Conservation (phyloP, 2,888 invertebrate species). For the Dioctria linearis region DNA sequence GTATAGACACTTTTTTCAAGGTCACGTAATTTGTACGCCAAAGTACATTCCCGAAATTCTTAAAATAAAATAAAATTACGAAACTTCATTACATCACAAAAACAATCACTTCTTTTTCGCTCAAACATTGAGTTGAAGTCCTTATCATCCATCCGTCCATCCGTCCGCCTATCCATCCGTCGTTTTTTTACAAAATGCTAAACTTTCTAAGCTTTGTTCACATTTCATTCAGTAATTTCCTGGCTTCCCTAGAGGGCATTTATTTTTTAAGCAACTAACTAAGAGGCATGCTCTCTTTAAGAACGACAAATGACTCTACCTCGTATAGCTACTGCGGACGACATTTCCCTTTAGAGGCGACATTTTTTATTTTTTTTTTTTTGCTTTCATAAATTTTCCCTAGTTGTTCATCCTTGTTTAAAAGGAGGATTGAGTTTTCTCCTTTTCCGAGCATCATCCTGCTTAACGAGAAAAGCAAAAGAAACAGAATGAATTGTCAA, state of each 20-base stretch:
- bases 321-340: background rate
- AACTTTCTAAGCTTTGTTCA: background rate
- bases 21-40: background rate
- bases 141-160: background rate
- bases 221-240: slow-evolving; percentile 6
- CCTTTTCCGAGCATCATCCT: background rate
- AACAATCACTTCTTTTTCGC: background rate
- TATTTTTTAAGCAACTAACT: background rate
- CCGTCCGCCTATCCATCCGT: background rate
- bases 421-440: background rate
- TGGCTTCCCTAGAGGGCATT: background rate
- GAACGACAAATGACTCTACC: background rate
- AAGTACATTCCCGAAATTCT: background rate
- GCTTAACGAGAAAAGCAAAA: background rate
- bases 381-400: background rate
- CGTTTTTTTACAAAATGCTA: background rate
- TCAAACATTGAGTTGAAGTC: background rate
- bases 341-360: background rate
- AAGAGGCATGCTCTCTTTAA: background rate
- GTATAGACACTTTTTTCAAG: background rate
- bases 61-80: background rate
- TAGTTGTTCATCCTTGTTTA: background rate
- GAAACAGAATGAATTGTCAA: background rate
- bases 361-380: background rate
- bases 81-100: background rate